Percentiles rank a stretch among this genome's conserved stretches.
These are phyloP conservation scores for Pseudochirops cupreus DNA, from an alignment of 2,797 vertebrate genomes.

Conservation along the genomic window DNA sequence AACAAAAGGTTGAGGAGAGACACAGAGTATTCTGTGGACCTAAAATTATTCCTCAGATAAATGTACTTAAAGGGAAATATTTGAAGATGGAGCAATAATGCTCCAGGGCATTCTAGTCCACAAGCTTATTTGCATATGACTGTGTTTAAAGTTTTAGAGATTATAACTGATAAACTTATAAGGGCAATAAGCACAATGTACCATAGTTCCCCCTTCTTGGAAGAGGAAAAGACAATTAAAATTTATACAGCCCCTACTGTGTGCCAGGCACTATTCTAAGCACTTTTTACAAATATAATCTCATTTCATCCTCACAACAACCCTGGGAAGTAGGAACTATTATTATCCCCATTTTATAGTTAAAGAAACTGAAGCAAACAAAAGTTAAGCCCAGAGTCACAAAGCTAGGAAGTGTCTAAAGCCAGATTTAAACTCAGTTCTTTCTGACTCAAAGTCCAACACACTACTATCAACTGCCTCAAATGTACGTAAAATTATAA, in stretches of 20 bases:
- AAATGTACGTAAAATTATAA: not conserved
- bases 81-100: not conserved
- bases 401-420: not conserved
- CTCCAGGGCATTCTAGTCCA: not conserved
- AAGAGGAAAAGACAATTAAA: not conserved
- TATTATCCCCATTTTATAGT: not conserved
- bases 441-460: not conserved
- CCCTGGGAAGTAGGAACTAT: not conserved
- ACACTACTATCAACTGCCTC: not conserved
- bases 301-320: not conserved
- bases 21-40: not conserved
- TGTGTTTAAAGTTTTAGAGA: not conserved
- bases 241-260: not conserved
- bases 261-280: not conserved
- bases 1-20: not conserved
- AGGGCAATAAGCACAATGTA: not conserved
- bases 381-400: not conserved
- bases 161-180: not conserved
- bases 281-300: not conserved
- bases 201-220: not conserved
- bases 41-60: not conserved
- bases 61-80: not conserved
- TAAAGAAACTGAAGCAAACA: not conserved
- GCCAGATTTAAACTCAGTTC: not conserved
- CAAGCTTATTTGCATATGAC: not conserved